Base-by-base conservation (phyloP, 2,113 vertebrate species). In the Urocynchramus pylzowi region DNA sequence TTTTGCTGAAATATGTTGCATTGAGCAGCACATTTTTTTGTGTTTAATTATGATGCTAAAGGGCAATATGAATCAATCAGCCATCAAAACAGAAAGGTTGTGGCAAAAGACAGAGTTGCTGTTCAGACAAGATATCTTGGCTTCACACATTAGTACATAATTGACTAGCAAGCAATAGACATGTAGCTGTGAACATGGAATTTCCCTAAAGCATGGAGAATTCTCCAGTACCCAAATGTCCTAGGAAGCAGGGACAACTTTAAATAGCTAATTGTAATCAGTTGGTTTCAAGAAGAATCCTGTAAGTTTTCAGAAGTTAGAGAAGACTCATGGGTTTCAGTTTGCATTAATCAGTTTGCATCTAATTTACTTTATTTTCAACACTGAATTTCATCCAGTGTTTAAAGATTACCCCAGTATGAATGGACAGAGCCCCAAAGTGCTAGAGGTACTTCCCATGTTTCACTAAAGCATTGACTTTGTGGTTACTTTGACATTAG, bases 341-440 rank as follows among this genome's bases (percentile, higher is more conserved):
- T 91, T 79, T 63, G 67, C 64, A 22, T 65, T 57, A 75, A 71
- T 65, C 81, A 79, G 24, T 87, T 90, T 95, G 50, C 42, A 49
- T 77, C 50, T 89, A 18, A 90, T 96, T 92, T 89, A 52, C 82
- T 64, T 20, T 54, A 23, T 86, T 95, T 93, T 92, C 75, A 84
- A 78, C 71, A 67, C n/a, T 90, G 83, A 79, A 94, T 95, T 92
- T 95, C 80, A 75, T 81, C 19, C 28, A 76, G 21, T 76, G 27
- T 92, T 93, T 83, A 68, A 83, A 83, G 47, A 60, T 67, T 92
- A 50, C 33, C 31, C 54, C 35, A 33, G 2, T 80, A 76, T 93
- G 78, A 95, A 87, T 70, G 39, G 68, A 95, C 82, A 83, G 71
- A 94, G 86, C 61, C 85, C 13, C 6, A 24, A 35, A 85, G 53